Conservation (phyloP, 2,113 vertebrate genomes). For the Calyptomena viridis region DNA sequence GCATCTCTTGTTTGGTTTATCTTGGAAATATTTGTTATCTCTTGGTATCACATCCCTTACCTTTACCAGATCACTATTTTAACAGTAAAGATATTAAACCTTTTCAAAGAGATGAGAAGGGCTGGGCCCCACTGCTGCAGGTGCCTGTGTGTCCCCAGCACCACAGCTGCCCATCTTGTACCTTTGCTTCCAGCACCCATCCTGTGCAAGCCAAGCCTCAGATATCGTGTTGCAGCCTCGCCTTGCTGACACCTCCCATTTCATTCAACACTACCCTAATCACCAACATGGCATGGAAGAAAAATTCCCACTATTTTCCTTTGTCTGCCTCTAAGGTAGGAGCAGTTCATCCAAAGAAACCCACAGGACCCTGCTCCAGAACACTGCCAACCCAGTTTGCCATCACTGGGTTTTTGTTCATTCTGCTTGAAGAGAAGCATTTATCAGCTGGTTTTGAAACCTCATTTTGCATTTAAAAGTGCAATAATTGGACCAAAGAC, state of each 20-base stretch:
- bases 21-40: neutral
- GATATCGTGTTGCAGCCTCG: fast-evolving
- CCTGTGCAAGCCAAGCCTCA: neutral
- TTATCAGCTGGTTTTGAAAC: constrained; percentile 24
- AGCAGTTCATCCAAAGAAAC: constrained; percentile 2
- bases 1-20: neutral
- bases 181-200: fast-evolving
- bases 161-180: fast-evolving
- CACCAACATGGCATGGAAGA: fast-evolving
- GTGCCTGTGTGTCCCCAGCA: neutral
- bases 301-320: neutral
- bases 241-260: neutral
- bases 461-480: constrained; percentile 58
- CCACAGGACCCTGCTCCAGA: neutral
- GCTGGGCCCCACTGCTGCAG: too few relatives aligned
- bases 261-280: neutral
- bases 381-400: neutral
- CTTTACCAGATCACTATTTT: neutral
- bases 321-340: neutral
- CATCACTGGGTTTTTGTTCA: constrained; percentile 17
- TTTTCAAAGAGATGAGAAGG: neutral
- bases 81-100: neutral
- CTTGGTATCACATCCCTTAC: neutral
- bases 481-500: constrained; percentile 38
- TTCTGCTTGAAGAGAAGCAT: neutral